These are phyloP conservation scores for Chelon auratus DNA, from an alignment of 2,797 vertebrate species.

Conservation along the genomic window DNA sequence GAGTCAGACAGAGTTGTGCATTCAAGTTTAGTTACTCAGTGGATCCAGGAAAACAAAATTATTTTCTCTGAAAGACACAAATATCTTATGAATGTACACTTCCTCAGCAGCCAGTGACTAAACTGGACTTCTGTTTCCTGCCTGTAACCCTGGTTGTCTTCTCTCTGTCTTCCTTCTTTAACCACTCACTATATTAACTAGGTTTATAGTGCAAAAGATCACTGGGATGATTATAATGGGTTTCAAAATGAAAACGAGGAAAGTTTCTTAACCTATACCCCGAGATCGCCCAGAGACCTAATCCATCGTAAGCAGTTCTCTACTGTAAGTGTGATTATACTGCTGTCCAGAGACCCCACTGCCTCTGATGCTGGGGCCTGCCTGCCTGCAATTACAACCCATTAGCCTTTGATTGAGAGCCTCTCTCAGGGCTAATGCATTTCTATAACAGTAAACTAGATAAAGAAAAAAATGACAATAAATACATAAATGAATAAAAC, in stretches of 20 bases:
- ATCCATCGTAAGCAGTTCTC: slow-evolving; percentile 45
- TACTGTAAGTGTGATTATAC: slow-evolving; percentile 58
- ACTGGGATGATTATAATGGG: slow-evolving; percentile 45
- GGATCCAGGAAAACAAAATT: slow-evolving; percentile 9
- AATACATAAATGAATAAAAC: slow-evolving; percentile 76
- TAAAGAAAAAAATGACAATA: slow-evolving; percentile 74
- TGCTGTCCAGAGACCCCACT: slow-evolving; percentile 51
- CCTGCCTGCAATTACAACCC: slow-evolving; percentile 76
- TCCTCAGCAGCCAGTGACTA: not conserved
- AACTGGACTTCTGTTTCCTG: not conserved
- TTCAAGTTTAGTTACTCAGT: slow-evolving; percentile 28
- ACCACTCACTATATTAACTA: slow-evolving; percentile 34
- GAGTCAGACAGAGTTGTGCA: slow-evolving; percentile 7
- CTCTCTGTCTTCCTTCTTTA: slow-evolving; percentile 18
- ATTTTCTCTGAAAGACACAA: slow-evolving; percentile 11
- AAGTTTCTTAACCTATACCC: slow-evolving; percentile 53
- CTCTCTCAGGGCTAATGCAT: slow-evolving; percentile 74
- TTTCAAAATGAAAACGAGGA: slow-evolving; percentile 62
- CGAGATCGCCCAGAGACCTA: slow-evolving; percentile 34
- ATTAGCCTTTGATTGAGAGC: slow-evolving; percentile 80
- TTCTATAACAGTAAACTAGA: slow-evolving; percentile 66
- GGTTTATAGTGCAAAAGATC: slow-evolving; percentile 47
- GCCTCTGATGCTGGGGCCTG: slow-evolving; percentile 60
- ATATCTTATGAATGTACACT: not conserved
- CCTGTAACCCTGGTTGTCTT: not conserved